Conservation (phyloP, 2,888 invertebrate genomes). For the Drosophila prolongata region DNA sequence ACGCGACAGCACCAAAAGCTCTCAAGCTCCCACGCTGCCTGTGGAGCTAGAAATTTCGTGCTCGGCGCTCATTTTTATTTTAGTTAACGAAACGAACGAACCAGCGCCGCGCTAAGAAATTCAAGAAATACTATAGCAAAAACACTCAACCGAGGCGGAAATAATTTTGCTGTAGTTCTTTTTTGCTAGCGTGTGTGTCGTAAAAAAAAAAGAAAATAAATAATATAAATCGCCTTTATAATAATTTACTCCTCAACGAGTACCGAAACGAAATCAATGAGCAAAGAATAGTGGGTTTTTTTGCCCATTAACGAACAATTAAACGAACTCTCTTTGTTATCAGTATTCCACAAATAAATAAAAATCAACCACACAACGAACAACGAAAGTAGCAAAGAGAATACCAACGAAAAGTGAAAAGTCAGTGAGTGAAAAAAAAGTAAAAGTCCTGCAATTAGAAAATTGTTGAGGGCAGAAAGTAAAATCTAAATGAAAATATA, state of each 20-base stretch:
- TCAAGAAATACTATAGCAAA: slow-evolving; percentile 30
- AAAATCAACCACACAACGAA: slow-evolving; percentile 17
- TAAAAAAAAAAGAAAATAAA: slow-evolving; percentile 23
- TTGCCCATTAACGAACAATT: slow-evolving; percentile 69
- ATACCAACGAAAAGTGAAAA: slow-evolving; percentile 39
- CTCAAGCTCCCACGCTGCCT: slow-evolving; percentile 28
- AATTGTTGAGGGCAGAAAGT: slow-evolving; percentile 10
- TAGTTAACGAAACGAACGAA: slow-evolving; percentile 83
- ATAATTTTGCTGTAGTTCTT: slow-evolving; percentile 39
- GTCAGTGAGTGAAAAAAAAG: slow-evolving; percentile 23
- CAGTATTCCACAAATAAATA: slow-evolving; percentile 58
- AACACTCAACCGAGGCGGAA: slow-evolving; percentile 37
- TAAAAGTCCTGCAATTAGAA: slow-evolving; percentile 32
- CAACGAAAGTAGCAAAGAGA: slow-evolving; percentile 27
- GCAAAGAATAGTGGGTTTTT: slow-evolving; percentile 41
- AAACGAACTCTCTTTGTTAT: slow-evolving; percentile 70
- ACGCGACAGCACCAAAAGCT: slow-evolving; percentile 27
- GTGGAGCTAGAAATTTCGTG: slow-evolving; percentile 46
- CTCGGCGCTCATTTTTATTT: slow-evolving; percentile 66
- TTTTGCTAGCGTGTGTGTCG: slow-evolving; percentile 38
- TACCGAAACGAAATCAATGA: slow-evolving; percentile 59
- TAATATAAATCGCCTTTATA: slow-evolving; percentile 18
- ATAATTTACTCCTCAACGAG: slow-evolving; percentile 43
- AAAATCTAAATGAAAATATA: slow-evolving; percentile 6
- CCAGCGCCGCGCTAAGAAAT: slow-evolving; percentile 71